Conservation (phyloP, 2,797 vertebrate species). For the Brachyrhaphis roseni region DNA sequence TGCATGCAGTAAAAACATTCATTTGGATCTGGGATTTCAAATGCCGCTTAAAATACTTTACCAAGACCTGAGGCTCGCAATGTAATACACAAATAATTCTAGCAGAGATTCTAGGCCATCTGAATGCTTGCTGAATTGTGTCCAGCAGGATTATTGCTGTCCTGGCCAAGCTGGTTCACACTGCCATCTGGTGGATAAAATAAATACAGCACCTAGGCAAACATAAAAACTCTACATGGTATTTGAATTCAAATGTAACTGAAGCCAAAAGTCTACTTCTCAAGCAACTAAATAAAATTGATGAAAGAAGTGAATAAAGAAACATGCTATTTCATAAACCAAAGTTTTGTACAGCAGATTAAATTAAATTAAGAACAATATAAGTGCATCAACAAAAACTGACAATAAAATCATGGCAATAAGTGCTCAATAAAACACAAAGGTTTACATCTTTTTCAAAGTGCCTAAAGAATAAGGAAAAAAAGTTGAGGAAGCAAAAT, state of each 20-base stretch:
- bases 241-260: background rate
- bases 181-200: conserved; percentile 62
- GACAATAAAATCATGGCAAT: background rate
- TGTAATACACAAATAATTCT: conserved; percentile 34
- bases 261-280: background rate
- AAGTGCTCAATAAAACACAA: background rate
- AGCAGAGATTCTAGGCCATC: conserved; percentile 42
- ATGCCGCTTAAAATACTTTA: conserved; percentile 6
- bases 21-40: background rate
- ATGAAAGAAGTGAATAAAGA: background rate
- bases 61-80: conserved; percentile 11
- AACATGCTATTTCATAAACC: background rate
- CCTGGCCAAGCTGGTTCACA: conserved; percentile 22
- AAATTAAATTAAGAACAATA: background rate
- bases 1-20: background rate
- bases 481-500: background rate
- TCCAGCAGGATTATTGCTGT: conserved; percentile 22
- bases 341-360: background rate
- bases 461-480: background rate
- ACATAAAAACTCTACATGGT: background rate
- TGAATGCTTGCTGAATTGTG: conserved; percentile 29
- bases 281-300: background rate
- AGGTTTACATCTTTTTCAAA: background rate
- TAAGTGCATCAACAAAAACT: background rate
- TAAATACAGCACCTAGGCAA: background rate